A percentile compares a stretch with the other conserved stretches of the same genome.
Conservation (phyloP, 1,140 invertebrate genomes). For the Aphis gossypii region DNA sequence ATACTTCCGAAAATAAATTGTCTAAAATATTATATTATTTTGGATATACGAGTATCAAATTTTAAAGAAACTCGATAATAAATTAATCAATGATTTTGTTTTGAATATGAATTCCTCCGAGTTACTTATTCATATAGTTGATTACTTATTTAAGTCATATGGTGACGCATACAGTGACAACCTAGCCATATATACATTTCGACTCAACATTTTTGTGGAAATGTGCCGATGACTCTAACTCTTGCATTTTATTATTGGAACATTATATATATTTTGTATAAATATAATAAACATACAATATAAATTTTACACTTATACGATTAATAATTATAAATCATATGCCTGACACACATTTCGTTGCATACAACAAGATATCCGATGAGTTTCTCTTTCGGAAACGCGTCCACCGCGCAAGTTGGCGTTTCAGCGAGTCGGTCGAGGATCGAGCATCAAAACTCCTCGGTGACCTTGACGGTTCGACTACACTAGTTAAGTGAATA, state of each 20-base stretch:
- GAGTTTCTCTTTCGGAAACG: conserved; percentile 49
- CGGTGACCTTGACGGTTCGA: neutral
- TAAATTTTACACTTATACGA: neutral
- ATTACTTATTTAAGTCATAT: neutral
- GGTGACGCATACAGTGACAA: neutral
- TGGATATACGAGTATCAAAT: neutral
- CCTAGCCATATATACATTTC: neutral
- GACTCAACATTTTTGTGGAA: neutral
- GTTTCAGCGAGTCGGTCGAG: neutral
- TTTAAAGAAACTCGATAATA: neutral
- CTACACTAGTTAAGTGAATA: neutral
- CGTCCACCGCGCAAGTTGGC: neutral
- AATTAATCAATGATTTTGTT: neutral
- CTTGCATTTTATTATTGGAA: neutral
- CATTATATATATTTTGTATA: neutral
- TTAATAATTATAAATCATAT: conserved; percentile 25
- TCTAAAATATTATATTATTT: neutral
- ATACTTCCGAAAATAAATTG: no score
- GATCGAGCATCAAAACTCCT: neutral
- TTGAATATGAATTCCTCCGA: neutral
- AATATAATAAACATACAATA: neutral
- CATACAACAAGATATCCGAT: neutral
- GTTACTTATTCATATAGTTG: neutral
- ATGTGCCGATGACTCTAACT: neutral
- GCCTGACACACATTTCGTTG: conserved; percentile 39